A percentile compares a stretch with the other conserved stretches of the same genome.
phyloP scores from a whole-genome alignment of 2,888 invertebrate species.

The Drosophila melanocephala region DNA sequence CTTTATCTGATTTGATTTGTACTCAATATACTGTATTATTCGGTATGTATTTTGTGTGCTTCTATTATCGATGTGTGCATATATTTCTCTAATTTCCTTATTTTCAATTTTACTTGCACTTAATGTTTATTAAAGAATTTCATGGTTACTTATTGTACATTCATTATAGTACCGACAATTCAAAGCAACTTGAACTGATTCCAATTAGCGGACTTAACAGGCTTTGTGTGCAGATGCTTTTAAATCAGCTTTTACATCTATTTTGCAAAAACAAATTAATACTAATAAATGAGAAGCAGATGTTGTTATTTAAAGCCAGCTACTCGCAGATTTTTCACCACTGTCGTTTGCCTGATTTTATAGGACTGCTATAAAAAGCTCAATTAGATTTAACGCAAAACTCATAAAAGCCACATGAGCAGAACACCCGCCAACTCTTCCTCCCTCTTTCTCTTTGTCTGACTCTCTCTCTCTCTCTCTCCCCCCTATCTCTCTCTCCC shows the following conservation, averaged over 20 bases:
- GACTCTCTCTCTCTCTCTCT: neutral
- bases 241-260: constrained; percentile 26
- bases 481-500: neutral
- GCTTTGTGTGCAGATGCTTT: constrained; percentile 13
- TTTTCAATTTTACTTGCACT: neutral
- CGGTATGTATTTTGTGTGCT: neutral
- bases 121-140: neutral
- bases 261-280: constrained; percentile 58
- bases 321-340: constrained; percentile 5
- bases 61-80: neutral
- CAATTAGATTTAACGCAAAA: constrained; percentile 65
- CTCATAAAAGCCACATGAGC: constrained; percentile 61
- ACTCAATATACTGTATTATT: neutral
- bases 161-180: neutral
- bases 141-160: neutral
- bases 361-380: constrained; percentile 60
- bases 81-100: neutral
- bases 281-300: constrained; percentile 55
- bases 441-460: neutral
- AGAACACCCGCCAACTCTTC: constrained; percentile 2
- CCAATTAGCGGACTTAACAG: neutral
- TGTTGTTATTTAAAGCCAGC: constrained; percentile 38
- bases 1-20: neutral
- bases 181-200: neutral
- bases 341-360: constrained; percentile 48